Evolutionary conservation across 2,888 invertebrate species (phyloP).

Genomic region (Sarcophaga carnaria): DNA sequence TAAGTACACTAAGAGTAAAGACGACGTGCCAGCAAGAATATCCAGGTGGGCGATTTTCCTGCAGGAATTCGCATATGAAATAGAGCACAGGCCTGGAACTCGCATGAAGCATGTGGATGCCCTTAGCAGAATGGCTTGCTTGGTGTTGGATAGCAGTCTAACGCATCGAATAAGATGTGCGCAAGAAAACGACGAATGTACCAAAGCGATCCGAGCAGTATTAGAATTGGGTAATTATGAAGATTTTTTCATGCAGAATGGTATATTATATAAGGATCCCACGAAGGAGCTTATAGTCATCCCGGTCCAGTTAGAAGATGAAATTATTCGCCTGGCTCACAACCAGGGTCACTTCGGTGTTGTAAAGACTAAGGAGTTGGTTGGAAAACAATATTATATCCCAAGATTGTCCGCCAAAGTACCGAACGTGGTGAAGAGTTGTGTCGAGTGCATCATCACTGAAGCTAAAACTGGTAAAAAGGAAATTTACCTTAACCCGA

Average conservation of each 20-base stretch:
- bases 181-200: constrained; percentile 32
- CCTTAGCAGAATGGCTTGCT: constrained; percentile 39
- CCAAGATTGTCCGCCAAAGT: neutral
- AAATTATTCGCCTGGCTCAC: constrained; percentile 9
- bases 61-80: constrained; percentile 68
- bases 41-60: constrained; percentile 60
- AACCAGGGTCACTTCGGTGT: constrained; percentile 24
- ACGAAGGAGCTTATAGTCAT: no score
- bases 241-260: constrained; percentile 54
- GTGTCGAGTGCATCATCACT: constrained; percentile 42
- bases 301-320: constrained; percentile 7
- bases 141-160: constrained; percentile 40
- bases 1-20: constrained; percentile 75
- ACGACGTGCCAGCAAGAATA: constrained; percentile 72
- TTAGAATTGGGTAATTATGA: constrained; percentile 32
- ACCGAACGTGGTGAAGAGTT: neutral
- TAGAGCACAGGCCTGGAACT: constrained; percentile 67
- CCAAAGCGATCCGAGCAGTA: constrained; percentile 10
- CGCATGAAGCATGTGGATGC: constrained; percentile 65
- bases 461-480: constrained; percentile 33
- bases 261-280: neutral
- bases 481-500: constrained; percentile 31
- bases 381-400: constrained; percentile 27
- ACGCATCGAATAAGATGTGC: constrained; percentile 40
- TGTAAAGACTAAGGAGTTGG: neutral